These are phyloP conservation scores for Nixonia krombeini DNA, from an alignment of 1,140 invertebrate species.

Conservation along the genomic window DNA sequence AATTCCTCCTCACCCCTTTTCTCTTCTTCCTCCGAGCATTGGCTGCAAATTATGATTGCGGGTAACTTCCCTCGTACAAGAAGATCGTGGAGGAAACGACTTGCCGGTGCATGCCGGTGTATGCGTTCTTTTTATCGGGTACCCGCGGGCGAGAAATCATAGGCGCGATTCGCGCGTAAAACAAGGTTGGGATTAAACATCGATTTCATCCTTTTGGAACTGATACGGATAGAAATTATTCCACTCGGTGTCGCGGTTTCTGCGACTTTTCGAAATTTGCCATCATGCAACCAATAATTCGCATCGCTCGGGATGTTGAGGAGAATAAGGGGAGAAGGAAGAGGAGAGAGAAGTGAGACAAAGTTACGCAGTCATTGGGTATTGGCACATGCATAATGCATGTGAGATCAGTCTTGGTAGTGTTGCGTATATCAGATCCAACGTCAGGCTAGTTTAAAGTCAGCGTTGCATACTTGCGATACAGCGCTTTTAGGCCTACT, in stretches of 20 bases:
- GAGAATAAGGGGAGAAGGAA: too few relatives aligned
- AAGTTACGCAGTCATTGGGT: background rate
- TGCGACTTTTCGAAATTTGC: too few relatives aligned
- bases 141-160: too few relatives aligned
- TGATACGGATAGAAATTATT: too few relatives aligned
- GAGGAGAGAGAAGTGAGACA: background rate
- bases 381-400: conserved; percentile 48
- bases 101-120: too few relatives aligned
- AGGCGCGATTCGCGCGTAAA: background rate
- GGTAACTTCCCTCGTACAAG: conserved; percentile 16
- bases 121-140: too few relatives aligned
- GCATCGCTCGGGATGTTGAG: too few relatives aligned
- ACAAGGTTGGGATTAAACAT: too few relatives aligned
- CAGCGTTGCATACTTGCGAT: background rate
- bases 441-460: conserved; percentile 9
- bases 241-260: too few relatives aligned
- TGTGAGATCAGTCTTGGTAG: conserved; percentile 48
- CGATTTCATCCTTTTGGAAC: too few relatives aligned
- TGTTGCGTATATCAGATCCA: conserved; percentile 45
- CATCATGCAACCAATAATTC: too few relatives aligned
- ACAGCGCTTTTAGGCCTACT: too few relatives aligned
- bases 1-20: conserved; percentile 1
- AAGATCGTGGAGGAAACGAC: background rate
- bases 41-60: conserved; percentile 21
- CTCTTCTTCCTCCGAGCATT: conserved; percentile 23